Conservation (phyloP, 2,797 vertebrate genomes). For the Podarcis siculus region DNA sequence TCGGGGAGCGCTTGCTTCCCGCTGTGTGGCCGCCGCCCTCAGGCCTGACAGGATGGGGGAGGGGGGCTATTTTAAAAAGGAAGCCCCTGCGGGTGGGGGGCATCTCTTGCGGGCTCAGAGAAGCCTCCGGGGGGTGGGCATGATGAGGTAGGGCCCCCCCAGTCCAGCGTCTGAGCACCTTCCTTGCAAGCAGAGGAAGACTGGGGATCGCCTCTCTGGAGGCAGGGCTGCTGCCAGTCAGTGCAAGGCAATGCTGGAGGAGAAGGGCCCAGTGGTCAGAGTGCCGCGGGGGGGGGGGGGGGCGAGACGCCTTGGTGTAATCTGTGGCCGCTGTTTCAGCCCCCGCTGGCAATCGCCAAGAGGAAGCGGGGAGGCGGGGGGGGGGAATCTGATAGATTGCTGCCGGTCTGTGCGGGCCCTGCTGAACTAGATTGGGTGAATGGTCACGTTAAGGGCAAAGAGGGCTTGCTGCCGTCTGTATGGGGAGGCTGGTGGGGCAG, state of each 20-base stretch:
- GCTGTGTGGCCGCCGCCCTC: too few relatives aligned
- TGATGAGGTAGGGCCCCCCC: too few relatives aligned
- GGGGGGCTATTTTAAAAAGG: too few relatives aligned
- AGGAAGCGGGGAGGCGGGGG: neutral
- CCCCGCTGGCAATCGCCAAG: neutral
- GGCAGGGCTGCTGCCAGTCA: neutral
- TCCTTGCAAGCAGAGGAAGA: too few relatives aligned
- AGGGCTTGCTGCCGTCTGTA: neutral
- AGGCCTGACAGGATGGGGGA: too few relatives aligned
- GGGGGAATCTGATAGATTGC: neutral
- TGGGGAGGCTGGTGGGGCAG: too few relatives aligned
- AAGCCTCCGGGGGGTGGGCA: too few relatives aligned
- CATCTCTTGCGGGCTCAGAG: too few relatives aligned
- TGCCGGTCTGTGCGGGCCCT: neutral
- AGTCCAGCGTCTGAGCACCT: too few relatives aligned
- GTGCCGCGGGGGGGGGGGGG: neutral
- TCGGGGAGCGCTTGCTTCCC: too few relatives aligned
- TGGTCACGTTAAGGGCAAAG: neutral
- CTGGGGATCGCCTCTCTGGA: too few relatives aligned
- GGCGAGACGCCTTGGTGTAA: neutral
- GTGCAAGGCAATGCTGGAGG: neutral
- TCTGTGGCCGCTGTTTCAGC: neutral
- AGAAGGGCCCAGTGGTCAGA: neutral
- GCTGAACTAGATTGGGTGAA: neutral
- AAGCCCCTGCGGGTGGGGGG: too few relatives aligned